phyloP scores from a whole-genome alignment of 1,140 invertebrate genomes.

The Trypoxylus dichotomus region DNA sequence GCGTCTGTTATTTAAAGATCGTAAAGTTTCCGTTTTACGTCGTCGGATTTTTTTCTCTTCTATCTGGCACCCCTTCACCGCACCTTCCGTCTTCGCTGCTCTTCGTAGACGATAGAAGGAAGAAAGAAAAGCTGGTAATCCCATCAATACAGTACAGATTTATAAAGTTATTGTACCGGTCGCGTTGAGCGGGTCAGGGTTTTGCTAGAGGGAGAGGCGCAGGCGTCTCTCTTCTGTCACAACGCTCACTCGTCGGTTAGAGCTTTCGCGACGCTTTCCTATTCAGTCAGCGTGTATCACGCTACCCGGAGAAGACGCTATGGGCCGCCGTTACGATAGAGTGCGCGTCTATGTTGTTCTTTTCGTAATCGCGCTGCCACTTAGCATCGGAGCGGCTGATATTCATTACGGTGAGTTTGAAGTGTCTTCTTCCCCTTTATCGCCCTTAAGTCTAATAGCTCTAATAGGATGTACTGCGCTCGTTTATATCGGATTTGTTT shows the following conservation, averaged over 20 bases:
- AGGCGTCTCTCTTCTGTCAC: slow-evolving; percentile 14
- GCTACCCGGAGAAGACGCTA: neutral
- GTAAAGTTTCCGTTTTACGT: slow-evolving; percentile 5
- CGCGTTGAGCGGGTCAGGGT: slow-evolving; percentile 6
- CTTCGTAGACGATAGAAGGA: neutral
- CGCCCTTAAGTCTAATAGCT: neutral
- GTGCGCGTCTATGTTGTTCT: neutral
- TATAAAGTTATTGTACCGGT: slow-evolving; percentile 21
- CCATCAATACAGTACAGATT: slow-evolving; percentile 23
- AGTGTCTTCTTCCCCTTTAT: neutral
- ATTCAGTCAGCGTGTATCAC: slow-evolving; percentile 20
- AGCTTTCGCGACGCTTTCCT: slow-evolving; percentile 5
- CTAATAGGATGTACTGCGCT: neutral
- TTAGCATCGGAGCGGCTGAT: neutral
- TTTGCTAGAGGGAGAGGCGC: slow-evolving; percentile 1
- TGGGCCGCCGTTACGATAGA: neutral
- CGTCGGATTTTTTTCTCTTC: slow-evolving; percentile 3
- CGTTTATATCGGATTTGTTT: neutral
- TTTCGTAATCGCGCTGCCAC: neutral
- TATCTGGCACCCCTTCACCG: neutral
- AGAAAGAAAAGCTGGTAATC: slow-evolving; percentile 7
- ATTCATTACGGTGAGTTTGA: slow-evolving; percentile 18
- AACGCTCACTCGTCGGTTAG: neutral
- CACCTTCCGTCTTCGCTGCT: neutral
- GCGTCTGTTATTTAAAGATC: slow-evolving; percentile 12